These are phyloP conservation scores for Brachyptera risi DNA, from an alignment of 2,888 invertebrate genomes.

Conservation along the genomic window DNA sequence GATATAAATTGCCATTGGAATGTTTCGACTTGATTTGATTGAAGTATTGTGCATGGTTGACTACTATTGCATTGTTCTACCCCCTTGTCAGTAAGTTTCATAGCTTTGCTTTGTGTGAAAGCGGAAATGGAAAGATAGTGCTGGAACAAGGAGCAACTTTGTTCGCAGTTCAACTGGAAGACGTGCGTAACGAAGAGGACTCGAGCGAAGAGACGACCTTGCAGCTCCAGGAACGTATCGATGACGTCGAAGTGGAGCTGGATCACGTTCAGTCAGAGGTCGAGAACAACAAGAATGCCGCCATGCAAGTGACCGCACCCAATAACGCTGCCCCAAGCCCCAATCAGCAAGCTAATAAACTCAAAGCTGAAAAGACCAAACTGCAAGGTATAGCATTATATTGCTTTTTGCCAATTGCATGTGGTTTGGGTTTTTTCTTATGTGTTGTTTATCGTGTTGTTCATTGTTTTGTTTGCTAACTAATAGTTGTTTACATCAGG, in stretches of 20 bases:
- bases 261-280: conserved; percentile 15
- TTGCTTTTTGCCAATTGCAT: not conserved
- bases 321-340: not conserved
- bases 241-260: conserved; percentile 27
- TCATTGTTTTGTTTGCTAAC: conserved; percentile 2
- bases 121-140: too few species aligned
- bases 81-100: too few species aligned
- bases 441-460: too few species aligned
- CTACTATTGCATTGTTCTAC: too few species aligned
- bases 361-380: conserved; percentile 24
- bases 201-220: conserved; percentile 11
- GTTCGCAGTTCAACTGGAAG: conserved; percentile 40
- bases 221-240: conserved; percentile 26
- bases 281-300: conserved; percentile 6
- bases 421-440: not conserved
- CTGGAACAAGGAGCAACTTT: too few species aligned
- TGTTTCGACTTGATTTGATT: too few species aligned
- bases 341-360: conserved; percentile 1
- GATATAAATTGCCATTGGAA: too few species aligned
- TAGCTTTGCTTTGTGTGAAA: too few species aligned
- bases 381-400: conserved; percentile 27
- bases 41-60: too few species aligned
- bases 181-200: conserved; percentile 28
- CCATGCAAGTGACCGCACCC: not conserved
- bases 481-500: too few species aligned